Percentiles rank a stretch among this genome's conserved stretches.
Conservation (phyloP, 1,140 invertebrate species). For the Rhopalosiphum maidis region DNA sequence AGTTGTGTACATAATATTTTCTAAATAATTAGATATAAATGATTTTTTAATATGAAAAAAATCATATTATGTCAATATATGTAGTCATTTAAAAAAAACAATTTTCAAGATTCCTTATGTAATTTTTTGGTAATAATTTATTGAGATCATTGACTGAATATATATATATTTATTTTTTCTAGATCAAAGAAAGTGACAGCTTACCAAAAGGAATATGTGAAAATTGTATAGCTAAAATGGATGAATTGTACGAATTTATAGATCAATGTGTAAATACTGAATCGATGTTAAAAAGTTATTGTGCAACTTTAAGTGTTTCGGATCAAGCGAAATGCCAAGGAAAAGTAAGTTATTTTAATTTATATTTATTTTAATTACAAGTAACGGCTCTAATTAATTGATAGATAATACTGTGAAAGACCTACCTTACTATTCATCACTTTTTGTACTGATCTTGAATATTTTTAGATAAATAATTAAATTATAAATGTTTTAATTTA, state of each 20-base stretch:
- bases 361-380: background rate
- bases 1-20: too few species aligned
- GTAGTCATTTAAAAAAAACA: too few species aligned
- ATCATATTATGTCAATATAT: too few species aligned
- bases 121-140: background rate
- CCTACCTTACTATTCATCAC: too few species aligned
- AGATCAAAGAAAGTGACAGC: conserved; percentile 74
- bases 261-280: conserved; percentile 73
- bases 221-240: conserved; percentile 70
- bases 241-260: conserved; percentile 70
- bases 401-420: too few species aligned
- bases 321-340: conserved; percentile 70
- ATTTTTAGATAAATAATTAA: background rate
- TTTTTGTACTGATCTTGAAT: background rate
- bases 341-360: conserved; percentile 64
- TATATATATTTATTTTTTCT: conserved; percentile 59
- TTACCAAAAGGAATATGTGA: conserved; percentile 75
- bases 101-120: background rate
- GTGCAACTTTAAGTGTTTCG: conserved; percentile 69
- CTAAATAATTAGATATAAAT: too few species aligned
- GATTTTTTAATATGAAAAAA: too few species aligned
- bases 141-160: background rate
- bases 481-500: background rate
- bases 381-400: too few species aligned
- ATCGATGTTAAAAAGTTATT: conserved; percentile 72